Evolutionary conservation across 2,113 vertebrate genomes (phyloP), one percentile per base, ranked within the genome.

Genomic region (Terrapene triunguis): DNA sequence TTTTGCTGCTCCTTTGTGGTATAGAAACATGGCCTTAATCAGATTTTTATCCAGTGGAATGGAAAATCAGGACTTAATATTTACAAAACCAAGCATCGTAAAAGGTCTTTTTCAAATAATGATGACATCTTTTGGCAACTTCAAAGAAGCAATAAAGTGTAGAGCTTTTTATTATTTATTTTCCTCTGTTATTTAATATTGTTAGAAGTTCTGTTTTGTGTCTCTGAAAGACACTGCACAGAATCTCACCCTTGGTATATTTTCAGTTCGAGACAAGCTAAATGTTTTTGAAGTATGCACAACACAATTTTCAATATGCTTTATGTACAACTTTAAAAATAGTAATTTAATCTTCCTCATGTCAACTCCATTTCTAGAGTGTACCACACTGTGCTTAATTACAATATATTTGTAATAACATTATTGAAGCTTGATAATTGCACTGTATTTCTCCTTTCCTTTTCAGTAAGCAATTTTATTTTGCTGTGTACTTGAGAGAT

Each of bases 401-500:
- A 8, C 22, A 25, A 3, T 69, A 16, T 3, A 2, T 89, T 94
- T 85, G 24, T 69, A 81, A 65, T 55, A 50, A 62, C 44, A 11
- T 21, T 82, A 2, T 24, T 81, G 32, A 89, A 90, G 69, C 85
- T 88, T 81, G 42, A 21, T 90, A 24, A 54, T 87, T 93, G 90
- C 85, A 57, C 12, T 87, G 79, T 16, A 21, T 82, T 83, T 97
- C 50, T 94, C 10, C 14, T 87, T 92, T 91, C 55, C 24, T 59
- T 85, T 87, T 89, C 6, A 5, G 2, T 24, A 76, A 32, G 29
- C 44, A 62, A 57, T 53, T 91, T 76, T 82, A 13, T 80, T 89
- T 90, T 74, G 50, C 22, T 16, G 32, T 53, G 82, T 95, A 65
- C 88, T 74, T 89, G 84, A 96, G 82, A 57, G 86, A 80, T 84